Conservation (phyloP, 2,113 vertebrate species). For the Actinemys pallida region DNA sequence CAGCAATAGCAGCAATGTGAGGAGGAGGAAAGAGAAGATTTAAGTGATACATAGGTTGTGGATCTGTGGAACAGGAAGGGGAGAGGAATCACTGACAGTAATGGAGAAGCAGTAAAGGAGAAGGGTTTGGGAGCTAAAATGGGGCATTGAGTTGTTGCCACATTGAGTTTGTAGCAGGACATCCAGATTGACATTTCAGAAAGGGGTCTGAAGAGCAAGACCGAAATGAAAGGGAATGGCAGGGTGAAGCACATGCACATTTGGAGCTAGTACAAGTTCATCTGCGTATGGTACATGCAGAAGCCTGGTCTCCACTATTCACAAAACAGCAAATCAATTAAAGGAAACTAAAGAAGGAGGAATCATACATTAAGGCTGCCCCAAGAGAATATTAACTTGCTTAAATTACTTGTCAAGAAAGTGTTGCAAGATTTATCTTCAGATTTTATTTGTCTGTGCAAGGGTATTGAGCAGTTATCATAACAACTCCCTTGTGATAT, state of each 20-base stretch:
- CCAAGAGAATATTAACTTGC: conserved; percentile 14
- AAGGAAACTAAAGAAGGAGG: neutral
- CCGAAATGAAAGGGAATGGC: rapidly evolving
- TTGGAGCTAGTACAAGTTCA: neutral
- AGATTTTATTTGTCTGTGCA: neutral
- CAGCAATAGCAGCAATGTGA: neutral
- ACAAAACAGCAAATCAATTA: neutral
- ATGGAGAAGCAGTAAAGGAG: neutral
- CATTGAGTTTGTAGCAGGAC: neutral
- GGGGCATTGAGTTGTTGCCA: neutral
- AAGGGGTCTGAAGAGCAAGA: rapidly evolving
- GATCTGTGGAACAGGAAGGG: neutral
- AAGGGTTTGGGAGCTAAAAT: neutral
- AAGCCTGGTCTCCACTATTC: neutral
- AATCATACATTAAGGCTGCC: conserved; percentile 3
- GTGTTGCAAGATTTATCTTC: conserved; percentile 40
- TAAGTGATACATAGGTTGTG: neutral
- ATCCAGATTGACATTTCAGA: neutral
- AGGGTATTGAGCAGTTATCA: conserved; percentile 23
- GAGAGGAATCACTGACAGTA: neutral
- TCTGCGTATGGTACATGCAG: neutral
- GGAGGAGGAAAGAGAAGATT: neutral
- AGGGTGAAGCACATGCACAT: rapidly evolving
- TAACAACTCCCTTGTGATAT: conserved; percentile 28
- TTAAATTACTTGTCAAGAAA: conserved; percentile 1